phyloP scores from a whole-genome alignment of 2,888 invertebrate species.

The Hyppa rectilinea region DNA sequence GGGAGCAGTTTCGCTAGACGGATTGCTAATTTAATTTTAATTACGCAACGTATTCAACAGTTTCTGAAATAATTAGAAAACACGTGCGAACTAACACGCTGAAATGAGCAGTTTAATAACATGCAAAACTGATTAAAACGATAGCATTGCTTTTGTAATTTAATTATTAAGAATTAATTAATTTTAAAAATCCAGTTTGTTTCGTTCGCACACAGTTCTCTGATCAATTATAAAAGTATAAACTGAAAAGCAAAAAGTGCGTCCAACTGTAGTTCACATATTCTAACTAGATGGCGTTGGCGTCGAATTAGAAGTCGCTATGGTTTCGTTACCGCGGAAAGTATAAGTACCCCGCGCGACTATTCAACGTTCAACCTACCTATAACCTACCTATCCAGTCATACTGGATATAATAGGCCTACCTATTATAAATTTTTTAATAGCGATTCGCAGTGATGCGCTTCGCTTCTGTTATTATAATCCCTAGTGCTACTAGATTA shows the following conservation, averaged over 20 bases:
- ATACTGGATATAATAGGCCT: slow-evolving; percentile 43
- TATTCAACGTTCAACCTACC: no score
- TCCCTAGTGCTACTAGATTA: no score
- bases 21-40: slow-evolving; percentile 69
- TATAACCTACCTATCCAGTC: fast-evolving
- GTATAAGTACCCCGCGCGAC: not conserved
- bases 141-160: not conserved
- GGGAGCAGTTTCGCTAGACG: slow-evolving; percentile 62
- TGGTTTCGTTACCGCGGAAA: slow-evolving; percentile 31
- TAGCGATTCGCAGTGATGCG: slow-evolving; percentile 21
- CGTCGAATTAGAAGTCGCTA: slow-evolving; percentile 40
- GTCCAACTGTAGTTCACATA: slow-evolving; percentile 3
- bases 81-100: slow-evolving; percentile 11
- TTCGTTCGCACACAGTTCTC: not conserved
- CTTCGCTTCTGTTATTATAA: slow-evolving; percentile 26
- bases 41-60: slow-evolving; percentile 51
- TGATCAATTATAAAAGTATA: not conserved
- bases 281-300: slow-evolving; percentile 35
- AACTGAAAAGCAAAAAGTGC: not conserved
- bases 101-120: not conserved
- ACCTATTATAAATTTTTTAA: slow-evolving; percentile 32
- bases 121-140: not conserved
- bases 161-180: not conserved
- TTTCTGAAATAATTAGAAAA: slow-evolving; percentile 50
- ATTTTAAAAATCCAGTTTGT: not conserved